A percentile compares a stretch with the other conserved stretches of the same genome.
Evolutionary conservation across 2,113 vertebrate species (phyloP).

Genomic region (Pedionomus torquatus): DNA sequence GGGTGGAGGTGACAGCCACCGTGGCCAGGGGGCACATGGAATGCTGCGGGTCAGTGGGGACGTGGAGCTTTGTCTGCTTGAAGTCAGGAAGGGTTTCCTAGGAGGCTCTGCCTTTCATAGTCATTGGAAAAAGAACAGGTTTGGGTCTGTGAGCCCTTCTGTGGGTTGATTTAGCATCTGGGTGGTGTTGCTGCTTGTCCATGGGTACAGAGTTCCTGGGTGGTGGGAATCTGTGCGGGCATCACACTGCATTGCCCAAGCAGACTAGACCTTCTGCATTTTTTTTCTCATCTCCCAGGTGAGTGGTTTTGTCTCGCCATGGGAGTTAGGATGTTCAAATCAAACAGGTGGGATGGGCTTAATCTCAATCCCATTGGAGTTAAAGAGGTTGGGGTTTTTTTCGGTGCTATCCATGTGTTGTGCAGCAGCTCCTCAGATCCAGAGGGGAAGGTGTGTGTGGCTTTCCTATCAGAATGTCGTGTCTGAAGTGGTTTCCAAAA

Average conservation of each 20-base stretch:
- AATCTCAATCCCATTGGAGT: not conserved
- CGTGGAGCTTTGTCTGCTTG: not conserved
- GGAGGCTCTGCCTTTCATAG: fast-evolving
- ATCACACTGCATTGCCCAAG: fast-evolving
- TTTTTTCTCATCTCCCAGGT: not conserved
- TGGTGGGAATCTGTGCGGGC: not conserved
- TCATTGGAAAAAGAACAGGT: not conserved
- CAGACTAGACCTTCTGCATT: not conserved
- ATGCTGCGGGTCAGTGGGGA: not conserved
- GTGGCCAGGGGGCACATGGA: fast-evolving
- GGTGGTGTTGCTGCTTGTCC: fast-evolving
- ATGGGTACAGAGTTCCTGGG: not conserved
- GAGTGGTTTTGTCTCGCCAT: not conserved
- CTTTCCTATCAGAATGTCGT: not conserved
- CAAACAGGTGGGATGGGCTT: not conserved
- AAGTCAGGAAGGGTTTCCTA: not conserved
- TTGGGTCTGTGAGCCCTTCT: not conserved
- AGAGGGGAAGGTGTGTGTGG: not conserved
- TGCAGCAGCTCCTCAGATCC: not conserved
- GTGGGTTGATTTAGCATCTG: not conserved
- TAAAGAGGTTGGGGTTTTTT: not conserved
- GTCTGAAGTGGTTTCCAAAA: not conserved
- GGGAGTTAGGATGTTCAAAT: not conserved
- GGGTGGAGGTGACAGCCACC: not conserved
- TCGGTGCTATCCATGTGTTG: not conserved